Base-by-base conservation (phyloP, 2,888 invertebrate genomes). In the Heliconius charithonia region DNA sequence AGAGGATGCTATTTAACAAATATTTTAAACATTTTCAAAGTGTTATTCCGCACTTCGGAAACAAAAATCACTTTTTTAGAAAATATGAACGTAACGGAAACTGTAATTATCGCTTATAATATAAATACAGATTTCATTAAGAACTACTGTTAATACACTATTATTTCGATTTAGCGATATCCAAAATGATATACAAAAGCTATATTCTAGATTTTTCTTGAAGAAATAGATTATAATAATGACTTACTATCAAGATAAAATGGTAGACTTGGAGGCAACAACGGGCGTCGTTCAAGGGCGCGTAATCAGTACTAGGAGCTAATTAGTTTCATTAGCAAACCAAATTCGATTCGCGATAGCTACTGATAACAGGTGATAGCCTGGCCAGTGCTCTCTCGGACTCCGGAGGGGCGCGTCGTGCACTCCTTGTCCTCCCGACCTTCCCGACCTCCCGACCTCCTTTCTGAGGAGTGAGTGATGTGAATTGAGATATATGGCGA, bases 261-360 rank as follows among this genome's bases (percentile, higher is more conserved):
- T 6, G 19, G 27, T 16, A 65, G 65, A 65, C 65, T 16, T 3
- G 12, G 1, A n/a, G 27, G 70, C 19, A 51, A 22, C 29, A 37
- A 9, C 37, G 4, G 62, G n/a, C n/a, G 19, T 22, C 9, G 62
- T 22, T 1, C 22, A 32, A 27, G 51, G 32, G 9, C 62, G 19
- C 19, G 22, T 7, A 62, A 56, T 41, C 45, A 37, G 59, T 66
- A 66, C 32, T 62, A 56, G 19, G 27, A 0, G 65, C 65, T 72
- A 72, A 45, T 81, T 77, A 63, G 63, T 62, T 80, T 81, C 74
- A 81, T 80, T 80, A 76, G 78, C 81, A 76, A 80, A 78, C 76
- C 74, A 76, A 80, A 81, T 80, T 63, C 63, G 77, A 80, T 80
- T 66, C 70, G 65, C 74, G 80, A 75, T 79, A 81, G 74, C 37